Percentiles rank a stretch among this genome's conserved stretches.
These are phyloP conservation scores for Iguana delicatissima DNA, from an alignment of 2,797 vertebrate genomes.

Conservation along the genomic window DNA sequence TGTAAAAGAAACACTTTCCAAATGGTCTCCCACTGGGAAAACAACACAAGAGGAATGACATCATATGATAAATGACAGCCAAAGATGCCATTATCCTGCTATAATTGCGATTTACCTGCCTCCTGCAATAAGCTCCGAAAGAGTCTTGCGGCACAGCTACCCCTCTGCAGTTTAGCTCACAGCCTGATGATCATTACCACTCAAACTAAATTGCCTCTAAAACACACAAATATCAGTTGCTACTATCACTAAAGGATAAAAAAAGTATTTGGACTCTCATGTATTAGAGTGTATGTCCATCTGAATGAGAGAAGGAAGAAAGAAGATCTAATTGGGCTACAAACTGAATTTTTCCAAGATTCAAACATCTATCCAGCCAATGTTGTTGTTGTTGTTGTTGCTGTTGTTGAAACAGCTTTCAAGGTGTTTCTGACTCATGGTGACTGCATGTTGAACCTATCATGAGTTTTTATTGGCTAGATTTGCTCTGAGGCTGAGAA, in stretches of 20 bases:
- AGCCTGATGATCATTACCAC: not conserved
- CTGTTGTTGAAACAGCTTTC: no score
- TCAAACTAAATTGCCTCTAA: not conserved
- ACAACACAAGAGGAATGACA: no score
- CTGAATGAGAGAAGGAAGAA: not conserved
- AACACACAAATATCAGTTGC: not conserved
- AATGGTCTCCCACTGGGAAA: no score
- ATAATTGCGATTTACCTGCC: no score
- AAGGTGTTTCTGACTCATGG: no score
- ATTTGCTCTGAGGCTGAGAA: no score
- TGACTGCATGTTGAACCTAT: no score
- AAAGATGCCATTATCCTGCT: no score
- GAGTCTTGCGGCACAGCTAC: not conserved
- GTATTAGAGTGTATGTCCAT: not conserved
- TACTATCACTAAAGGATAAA: not conserved
- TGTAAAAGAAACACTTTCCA: no score
- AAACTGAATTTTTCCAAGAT: not conserved
- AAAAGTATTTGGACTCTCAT: not conserved
- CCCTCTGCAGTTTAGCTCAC: not conserved
- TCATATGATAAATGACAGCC: no score
- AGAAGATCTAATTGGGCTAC: not conserved
- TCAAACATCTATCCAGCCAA: not conserved
- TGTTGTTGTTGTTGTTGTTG: no score
- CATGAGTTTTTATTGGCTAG: no score
- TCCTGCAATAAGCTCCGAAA: not conserved